Base-by-base conservation (phyloP, 1,140 invertebrate species). In the Cyphomyrmex costatus region DNA sequence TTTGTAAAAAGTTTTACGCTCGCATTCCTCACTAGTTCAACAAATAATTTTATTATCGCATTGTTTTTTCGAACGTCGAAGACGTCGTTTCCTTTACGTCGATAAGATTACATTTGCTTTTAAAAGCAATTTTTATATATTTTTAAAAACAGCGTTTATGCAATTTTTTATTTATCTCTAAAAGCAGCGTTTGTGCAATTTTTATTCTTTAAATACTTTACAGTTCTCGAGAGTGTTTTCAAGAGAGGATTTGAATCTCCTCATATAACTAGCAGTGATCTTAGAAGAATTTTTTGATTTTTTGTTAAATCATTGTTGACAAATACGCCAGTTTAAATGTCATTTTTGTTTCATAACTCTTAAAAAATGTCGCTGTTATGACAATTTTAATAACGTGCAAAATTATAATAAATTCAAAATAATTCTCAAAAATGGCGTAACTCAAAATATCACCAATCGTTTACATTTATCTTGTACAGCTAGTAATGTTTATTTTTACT, bases 1-100 rank as follows among this genome's bases (percentile, higher is more conserved):
- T 74, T 83, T 74, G 53, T 42, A 83, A 83, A 83, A 83, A 83
- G 53, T 83, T 68, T 68, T 49, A 49, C 36, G 3, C 36, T 71
- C 19, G 24, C 66, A 7, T 82, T 58, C 21, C 21, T 70, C 49
- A 56, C 19, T 83, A 42, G 66, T 30, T 36, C 21, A n/a, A 46
- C 16, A 53, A 53, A 53, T 78, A 49, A 78, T 27, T 78, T 65
- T 78, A 27, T 51, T 3, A 30, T 53, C 36, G n/a, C 19, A 14
- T 49, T 42, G 46, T 24, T 16, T n/a, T n/a, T 68, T 2, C 21
- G 24, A 42, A n/a, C 8, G 19, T 33, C 7, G 12, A 46, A 12
- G 7, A 49, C 36, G 36, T 42, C 10, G 10, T 53, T 49, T 14
- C n/a, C 46, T 30, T 49, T n/a, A 19, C 19, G 46, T 24, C 21